Percentiles rank a stretch among this genome's conserved stretches.
phyloP scores from a whole-genome alignment of 2,888 invertebrate species.

The Leptinotarsa haldemani region DNA sequence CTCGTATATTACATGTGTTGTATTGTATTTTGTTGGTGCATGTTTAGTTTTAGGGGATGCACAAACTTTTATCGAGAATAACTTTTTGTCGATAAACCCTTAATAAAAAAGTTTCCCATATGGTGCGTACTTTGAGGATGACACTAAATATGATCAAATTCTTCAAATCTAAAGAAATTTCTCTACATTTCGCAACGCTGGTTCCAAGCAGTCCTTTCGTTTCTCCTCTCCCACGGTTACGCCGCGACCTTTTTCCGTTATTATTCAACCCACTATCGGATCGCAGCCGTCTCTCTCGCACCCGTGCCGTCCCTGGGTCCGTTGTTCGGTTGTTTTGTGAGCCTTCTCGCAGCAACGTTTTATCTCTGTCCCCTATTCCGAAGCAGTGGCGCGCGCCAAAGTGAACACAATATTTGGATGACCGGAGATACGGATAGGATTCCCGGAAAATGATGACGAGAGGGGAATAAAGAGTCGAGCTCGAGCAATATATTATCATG shows the following conservation, averaged over 20 bases:
- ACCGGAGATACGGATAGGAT: neutral
- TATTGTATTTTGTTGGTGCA: no score
- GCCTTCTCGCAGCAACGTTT: constrained; percentile 32
- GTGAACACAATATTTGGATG: neutral
- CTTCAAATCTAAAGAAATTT: no score
- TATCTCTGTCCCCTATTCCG: constrained; percentile 37
- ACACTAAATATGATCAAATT: no score
- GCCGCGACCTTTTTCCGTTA: constrained; percentile 49
- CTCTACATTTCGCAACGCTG: neutral
- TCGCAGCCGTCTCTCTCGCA: constrained; percentile 31
- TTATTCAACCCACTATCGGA: constrained; percentile 48
- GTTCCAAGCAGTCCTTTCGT: constrained; percentile 37
- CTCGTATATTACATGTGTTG: no score
- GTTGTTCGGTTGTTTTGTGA: constrained; percentile 34
- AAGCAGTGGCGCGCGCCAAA: constrained; percentile 29
- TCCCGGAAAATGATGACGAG: neutral
- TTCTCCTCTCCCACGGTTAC: constrained; percentile 52
- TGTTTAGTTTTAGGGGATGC: no score
- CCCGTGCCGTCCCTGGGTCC: constrained; percentile 25
- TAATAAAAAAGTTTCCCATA: no score
- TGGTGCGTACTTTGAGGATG: no score
- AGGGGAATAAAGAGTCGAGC: neutral
- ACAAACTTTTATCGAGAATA: no score
- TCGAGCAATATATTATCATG: neutral
- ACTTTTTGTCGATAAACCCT: no score